A percentile compares a stretch with the other conserved stretches of the same genome.
Evolutionary conservation across 1,140 invertebrate species (phyloP).

Genomic region (Rhynchophorus ferrugineus): DNA sequence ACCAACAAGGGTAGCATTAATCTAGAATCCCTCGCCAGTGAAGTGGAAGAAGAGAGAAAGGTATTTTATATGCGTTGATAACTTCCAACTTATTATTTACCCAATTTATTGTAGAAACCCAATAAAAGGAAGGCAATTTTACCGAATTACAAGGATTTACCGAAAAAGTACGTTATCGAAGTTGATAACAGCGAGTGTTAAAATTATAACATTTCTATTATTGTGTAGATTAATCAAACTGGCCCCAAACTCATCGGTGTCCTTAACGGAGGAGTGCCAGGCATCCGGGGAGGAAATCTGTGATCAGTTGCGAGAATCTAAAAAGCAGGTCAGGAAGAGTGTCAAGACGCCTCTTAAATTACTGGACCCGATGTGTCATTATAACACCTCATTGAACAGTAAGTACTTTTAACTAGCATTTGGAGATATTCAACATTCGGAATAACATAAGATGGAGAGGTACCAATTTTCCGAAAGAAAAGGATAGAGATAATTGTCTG

Average conservation of each 20-base stretch:
- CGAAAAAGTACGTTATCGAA: constrained; percentile 26
- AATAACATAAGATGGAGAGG: too few species aligned
- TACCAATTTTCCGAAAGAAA: too few species aligned
- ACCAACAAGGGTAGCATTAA: constrained; percentile 3
- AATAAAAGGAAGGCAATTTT: constrained; percentile 14
- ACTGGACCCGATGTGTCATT: constrained; percentile 36
- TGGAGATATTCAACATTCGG: neutral
- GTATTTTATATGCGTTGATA: neutral
- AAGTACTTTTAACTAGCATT: constrained; percentile 20
- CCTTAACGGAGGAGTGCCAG: constrained; percentile 1
- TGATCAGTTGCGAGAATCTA: too few species aligned
- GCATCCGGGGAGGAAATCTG: too few species aligned
- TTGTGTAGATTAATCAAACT: constrained; percentile 13
- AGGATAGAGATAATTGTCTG: too few species aligned
- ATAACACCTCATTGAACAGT: constrained; percentile 39
- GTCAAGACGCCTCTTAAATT: constrained; percentile 12
- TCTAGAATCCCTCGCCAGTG: constrained; percentile 1
- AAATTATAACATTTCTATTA: neutral
- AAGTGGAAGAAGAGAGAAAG: constrained; percentile 11
- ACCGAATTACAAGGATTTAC: constrained; percentile 7
- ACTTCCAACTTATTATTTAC: neutral
- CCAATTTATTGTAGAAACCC: constrained; percentile 2
- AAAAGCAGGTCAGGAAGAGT: neutral
- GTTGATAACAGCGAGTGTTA: neutral
- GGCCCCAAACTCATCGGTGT: neutral